Base-by-base conservation (phyloP, 2,888 invertebrate species). In the Macropis europaea region DNA sequence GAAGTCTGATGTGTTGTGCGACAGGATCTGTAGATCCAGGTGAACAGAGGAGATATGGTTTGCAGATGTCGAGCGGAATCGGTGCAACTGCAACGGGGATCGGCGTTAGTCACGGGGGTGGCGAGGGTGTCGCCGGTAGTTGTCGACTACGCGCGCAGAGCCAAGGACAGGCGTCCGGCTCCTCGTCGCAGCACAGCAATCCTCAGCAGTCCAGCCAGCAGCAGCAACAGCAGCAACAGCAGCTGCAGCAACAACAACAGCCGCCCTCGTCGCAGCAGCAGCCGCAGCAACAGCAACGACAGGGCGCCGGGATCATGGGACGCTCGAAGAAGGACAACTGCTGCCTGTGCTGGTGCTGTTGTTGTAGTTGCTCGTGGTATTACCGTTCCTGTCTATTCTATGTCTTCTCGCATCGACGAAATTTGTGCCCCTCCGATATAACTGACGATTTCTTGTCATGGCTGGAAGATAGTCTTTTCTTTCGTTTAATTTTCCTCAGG, bases 271-370 rank as follows among this genome's bases (percentile, higher is more conserved):
- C 74, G 61, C 86, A 78, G 52, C 80, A 78, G 47, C 82, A 83
- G 59, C 82, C 77, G 47, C 82, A 83, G 66, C 84, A 79, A 45
- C 82, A 82, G 67, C 85, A 81, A 66, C 84, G 82, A 40, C 85
- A 83, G 69, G 91, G 91, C 90, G 91, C 91, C 90, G 91, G 89
- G 88, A 91, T 91, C 89, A 91, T 85, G 79, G 88, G 88, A 48
- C 86, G 91, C 85, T 91, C 91, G 88, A 91, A 91, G 90, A 92
- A 92, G 91, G 92, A 90, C 91, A 92, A 92, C 91, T 92, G 90
- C 82, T 92, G 92, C 83, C 92, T 92, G 86, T 92, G 92, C 90
- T 93, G 93, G 91, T 93, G 93, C 90, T 92, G 92, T 89, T 92
- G 92, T 84, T 93, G 92, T 90, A 93, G 92, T 86, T 90, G 91